phyloP scores from a whole-genome alignment of 2,888 invertebrate genomes.

The Tyria jacobaeae region DNA sequence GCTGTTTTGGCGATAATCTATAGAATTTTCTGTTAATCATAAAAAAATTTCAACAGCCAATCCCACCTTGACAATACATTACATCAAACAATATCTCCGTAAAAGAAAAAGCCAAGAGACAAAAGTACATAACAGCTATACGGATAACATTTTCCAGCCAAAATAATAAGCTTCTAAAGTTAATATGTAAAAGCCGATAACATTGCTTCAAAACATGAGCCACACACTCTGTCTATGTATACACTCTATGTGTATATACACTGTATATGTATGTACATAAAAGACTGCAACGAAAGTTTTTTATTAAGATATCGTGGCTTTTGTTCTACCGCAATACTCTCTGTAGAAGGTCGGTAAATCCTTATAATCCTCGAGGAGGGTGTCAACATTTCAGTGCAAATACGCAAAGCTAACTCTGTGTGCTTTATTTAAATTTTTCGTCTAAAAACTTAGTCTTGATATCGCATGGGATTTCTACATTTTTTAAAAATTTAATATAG shows the following conservation, averaged over 20 bases:
- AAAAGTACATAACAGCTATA: not conserved
- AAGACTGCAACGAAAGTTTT: slow-evolving; percentile 6
- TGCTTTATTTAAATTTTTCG: slow-evolving; percentile 52
- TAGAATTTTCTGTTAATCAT: no score
- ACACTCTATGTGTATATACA: no score
- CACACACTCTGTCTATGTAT: not conserved
- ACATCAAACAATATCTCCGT: not conserved
- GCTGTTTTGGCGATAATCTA: no score
- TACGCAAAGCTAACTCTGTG: slow-evolving; percentile 50
- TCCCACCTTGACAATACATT: no score
- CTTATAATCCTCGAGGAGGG: slow-evolving; percentile 56
- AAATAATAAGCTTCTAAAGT: not conserved
- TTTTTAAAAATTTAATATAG: no score
- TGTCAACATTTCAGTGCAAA: slow-evolving; percentile 62
- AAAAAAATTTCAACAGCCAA: no score
- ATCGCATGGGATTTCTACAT: slow-evolving; percentile 35
- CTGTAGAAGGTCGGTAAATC: slow-evolving; percentile 57
- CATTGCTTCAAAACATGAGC: not conserved
- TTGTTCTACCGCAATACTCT: slow-evolving; percentile 45
- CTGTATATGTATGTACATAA: no score
- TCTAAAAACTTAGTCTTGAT: slow-evolving; percentile 43
- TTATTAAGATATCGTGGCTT: slow-evolving; percentile 21
- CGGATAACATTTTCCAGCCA: not conserved
- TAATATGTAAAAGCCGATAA: not conserved
- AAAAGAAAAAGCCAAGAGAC: not conserved